Evolutionary conservation across 1,140 invertebrate species (phyloP).

Genomic region (Drosophila chauvacae): DNA sequence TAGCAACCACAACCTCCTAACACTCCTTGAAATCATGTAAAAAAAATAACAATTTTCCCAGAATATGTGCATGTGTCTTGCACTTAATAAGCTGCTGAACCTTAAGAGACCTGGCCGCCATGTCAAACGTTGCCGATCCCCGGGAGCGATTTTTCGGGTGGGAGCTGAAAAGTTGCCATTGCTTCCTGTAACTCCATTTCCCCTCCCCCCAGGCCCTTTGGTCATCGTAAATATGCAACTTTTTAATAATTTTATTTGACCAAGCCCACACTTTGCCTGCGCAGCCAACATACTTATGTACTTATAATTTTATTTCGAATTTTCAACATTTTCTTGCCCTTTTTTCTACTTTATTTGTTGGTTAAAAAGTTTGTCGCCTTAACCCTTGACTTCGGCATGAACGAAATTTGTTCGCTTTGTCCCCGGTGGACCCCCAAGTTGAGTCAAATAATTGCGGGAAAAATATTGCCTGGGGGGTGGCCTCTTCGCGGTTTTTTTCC

Average conservation of each 20-base stretch:
- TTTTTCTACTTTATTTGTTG: background rate
- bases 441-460: constrained; percentile 27
- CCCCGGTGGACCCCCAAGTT: background rate
- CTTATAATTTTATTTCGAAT: constrained; percentile 36
- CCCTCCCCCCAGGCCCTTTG: background rate
- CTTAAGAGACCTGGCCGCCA: constrained; percentile 1
- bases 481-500: no score
- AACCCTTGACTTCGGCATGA: constrained; percentile 33
- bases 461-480: constrained; percentile 7
- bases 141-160: background rate
- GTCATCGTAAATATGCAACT: constrained; percentile 44
- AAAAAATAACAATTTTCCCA: constrained; percentile 6
- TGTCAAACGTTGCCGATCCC: constrained; percentile 12
- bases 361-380: constrained; percentile 34
- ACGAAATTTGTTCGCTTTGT: constrained; percentile 1
- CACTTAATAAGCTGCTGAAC: constrained; percentile 26
- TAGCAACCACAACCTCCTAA: no score
- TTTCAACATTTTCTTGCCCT: background rate
- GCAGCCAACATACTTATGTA: constrained; percentile 28
- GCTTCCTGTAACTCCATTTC: background rate
- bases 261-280: background rate
- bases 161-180: background rate
- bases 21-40: background rate
- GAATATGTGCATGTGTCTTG: background rate
- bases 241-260: constrained; percentile 40